These are phyloP conservation scores for Camponotus floridanus DNA, from an alignment of 1,140 invertebrate genomes.

Conservation along the genomic window DNA sequence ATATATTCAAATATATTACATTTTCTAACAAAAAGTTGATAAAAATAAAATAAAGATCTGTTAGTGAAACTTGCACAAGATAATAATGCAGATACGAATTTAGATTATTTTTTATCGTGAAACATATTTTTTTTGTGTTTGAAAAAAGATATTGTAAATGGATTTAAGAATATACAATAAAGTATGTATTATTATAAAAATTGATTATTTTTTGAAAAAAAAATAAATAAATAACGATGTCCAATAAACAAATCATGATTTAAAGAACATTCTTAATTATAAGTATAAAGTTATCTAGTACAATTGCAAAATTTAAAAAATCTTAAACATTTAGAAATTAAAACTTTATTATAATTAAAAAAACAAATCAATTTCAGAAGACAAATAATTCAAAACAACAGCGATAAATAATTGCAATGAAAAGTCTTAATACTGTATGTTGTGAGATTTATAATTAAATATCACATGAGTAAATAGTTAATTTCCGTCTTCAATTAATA, in stretches of 20 bases:
- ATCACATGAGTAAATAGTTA: conserved; percentile 25
- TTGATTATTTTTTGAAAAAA: too few species aligned
- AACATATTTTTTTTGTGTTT: too few species aligned
- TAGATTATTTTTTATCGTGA: neutral
- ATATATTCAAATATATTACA: neutral
- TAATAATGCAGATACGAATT: neutral
- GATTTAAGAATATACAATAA: too few species aligned
- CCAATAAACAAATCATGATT: too few species aligned
- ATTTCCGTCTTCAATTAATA: neutral
- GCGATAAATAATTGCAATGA: neutral
- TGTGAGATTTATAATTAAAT: neutral
- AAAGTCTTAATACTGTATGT: neutral
- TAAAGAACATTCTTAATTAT: too few species aligned
- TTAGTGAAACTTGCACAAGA: neutral
- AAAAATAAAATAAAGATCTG: neutral
- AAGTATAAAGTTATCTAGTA: too few species aligned
- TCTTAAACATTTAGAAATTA: neutral
- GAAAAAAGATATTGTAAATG: too few species aligned
- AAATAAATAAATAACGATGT: too few species aligned
- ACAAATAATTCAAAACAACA: neutral
- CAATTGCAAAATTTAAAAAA: too few species aligned
- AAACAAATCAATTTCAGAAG: neutral
- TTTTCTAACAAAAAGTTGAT: neutral
- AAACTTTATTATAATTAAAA: neutral
- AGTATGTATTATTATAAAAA: too few species aligned